phyloP scores from a whole-genome alignment of 2,888 invertebrate genomes.

The Dione vanillae region DNA sequence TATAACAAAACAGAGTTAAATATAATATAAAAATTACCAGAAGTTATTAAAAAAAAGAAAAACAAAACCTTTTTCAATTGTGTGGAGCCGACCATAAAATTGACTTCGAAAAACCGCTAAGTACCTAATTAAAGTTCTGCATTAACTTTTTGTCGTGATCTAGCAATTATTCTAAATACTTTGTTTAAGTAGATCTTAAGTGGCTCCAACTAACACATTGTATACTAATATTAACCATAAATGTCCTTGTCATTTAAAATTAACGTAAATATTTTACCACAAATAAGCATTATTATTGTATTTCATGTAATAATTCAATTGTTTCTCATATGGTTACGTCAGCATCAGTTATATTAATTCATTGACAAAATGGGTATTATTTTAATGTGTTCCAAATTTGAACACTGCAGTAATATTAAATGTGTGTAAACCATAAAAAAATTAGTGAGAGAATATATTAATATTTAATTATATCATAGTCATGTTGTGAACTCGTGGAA shows the following conservation, averaged over 20 bases:
- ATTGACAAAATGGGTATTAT: neutral
- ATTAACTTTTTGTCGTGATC: constrained; percentile 55
- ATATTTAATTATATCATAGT: too few species aligned
- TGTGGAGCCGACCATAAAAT: constrained; percentile 76
- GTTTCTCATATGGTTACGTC: constrained; percentile 21
- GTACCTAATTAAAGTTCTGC: constrained; percentile 63
- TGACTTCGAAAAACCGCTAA: constrained; percentile 63
- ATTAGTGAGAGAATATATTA: too few species aligned
- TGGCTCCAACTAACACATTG: constrained; percentile 33
- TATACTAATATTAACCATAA: constrained; percentile 25
- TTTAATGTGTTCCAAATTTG: neutral
- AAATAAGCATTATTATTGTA: constrained; percentile 17
- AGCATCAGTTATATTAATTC: neutral
- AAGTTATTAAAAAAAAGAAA: constrained; percentile 16
- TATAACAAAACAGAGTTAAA: neutral
- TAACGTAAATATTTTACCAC: constrained; percentile 23
- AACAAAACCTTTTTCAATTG: constrained; percentile 59
- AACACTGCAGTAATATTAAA: neutral
- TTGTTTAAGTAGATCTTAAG: constrained; percentile 50
- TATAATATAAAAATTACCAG: neutral
- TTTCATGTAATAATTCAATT: neutral
- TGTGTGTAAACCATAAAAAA: too few species aligned
- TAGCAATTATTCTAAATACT: constrained; percentile 49
- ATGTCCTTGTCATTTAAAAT: constrained; percentile 28
- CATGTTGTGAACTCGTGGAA: too few species aligned